Evolutionary conservation across 2,113 vertebrate genomes (phyloP), one percentile per base, ranked within the genome.

Genomic region (Tricholaema leucomelas): DNA sequence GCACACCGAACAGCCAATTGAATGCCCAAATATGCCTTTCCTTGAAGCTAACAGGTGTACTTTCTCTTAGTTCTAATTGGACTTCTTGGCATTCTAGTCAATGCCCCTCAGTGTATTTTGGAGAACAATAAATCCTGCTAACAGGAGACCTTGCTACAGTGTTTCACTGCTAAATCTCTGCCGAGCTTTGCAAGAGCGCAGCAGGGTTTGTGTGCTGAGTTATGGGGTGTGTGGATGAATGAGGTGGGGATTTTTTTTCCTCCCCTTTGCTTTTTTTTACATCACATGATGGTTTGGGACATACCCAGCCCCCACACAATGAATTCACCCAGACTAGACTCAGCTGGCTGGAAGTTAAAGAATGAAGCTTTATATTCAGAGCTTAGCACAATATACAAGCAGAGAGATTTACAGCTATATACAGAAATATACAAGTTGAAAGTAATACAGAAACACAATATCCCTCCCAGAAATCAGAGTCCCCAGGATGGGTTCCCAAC

Each of bases 121-220:
- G 84, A 84, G 93, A 96, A 93, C 67, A 87, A 93, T 94, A 96
- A 95, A 96, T 93, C 84, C 91, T 82, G 81, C 92, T 79, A 96
- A 96, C 88, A 38, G 21, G 92, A 96, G 86, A 76, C 33, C 50
- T 66, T 25, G 60, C 78, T 84, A 65, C 84, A 94, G 88, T 90
- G 88, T 94, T 95, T 93, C 84, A 86, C 83, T 48, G 81, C 38
- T 81, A 84, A 93, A 84, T 58, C 81, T 90, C 92, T 84, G 86
- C 81, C 92, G 90, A 88, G 90, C 90, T 90, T 81, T 85, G 81
- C 88, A 91, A 91, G 90, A 94, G 59, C 6, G 59, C 42, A 59
- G 9, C 23, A 28, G 70, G 33, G 54, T 84, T 95, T 81, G 66
- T 35, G 55, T 69, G 66, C 55, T 95, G 92, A 96, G 69, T 93